Conservation (phyloP, 2,113 vertebrate species). For the Spizaetus ornatus region DNA sequence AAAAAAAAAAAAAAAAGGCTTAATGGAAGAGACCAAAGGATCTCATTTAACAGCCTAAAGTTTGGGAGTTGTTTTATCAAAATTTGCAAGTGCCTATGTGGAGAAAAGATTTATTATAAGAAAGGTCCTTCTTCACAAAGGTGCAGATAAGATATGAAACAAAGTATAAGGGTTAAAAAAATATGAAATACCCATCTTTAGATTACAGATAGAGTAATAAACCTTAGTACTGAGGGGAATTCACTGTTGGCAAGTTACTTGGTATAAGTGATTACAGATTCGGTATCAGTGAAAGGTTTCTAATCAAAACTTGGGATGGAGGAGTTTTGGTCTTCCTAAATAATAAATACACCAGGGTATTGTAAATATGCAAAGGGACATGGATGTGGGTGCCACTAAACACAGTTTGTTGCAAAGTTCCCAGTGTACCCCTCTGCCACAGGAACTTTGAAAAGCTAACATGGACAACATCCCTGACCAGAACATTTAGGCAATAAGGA, state of each 20-base stretch:
- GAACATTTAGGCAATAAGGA: not conserved
- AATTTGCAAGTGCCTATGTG: not conserved
- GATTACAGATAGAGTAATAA: not conserved
- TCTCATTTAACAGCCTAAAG: not conserved
- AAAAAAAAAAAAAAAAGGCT: not conserved
- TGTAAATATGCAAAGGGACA: not conserved
- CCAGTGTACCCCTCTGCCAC: not conserved
- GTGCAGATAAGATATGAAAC: not conserved
- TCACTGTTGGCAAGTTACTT: not conserved
- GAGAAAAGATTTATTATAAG: not conserved
- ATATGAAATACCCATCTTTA: not conserved
- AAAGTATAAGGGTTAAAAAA: not conserved
- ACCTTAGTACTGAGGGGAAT: not conserved
- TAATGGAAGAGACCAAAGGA: not conserved
- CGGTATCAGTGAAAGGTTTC: not conserved
- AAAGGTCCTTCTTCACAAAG: not conserved
- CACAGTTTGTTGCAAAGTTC: not conserved
- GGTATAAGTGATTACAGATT: not conserved
- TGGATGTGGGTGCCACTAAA: not conserved
- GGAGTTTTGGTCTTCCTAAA: not conserved
- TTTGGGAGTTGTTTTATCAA: not conserved
- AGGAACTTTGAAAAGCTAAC: not conserved
- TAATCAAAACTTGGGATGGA: not conserved
- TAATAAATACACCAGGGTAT: not conserved
- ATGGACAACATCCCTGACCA: not conserved